Evolutionary conservation across 2,888 invertebrate genomes (phyloP), one percentile per base, ranked within the genome.

Genomic region (Tetanocera ferruginea): DNA sequence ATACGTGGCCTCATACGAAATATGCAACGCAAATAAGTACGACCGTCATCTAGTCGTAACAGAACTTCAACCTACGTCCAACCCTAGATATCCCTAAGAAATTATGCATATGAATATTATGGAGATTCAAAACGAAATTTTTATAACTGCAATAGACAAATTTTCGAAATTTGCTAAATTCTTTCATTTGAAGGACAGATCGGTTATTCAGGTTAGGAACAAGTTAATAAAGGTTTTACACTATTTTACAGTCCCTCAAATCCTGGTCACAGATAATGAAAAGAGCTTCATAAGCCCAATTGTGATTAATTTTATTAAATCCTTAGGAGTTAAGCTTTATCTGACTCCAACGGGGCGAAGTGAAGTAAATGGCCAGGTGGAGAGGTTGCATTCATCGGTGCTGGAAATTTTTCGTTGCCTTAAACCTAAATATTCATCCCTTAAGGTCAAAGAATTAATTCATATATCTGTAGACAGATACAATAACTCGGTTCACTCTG

Each of bases 401-500:
- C 73, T 81, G 0, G 80, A 82, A 62, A 80, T 83, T 9, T 70
- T 78, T 5, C 71, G 81, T 11, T 82, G 82, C 14, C 76, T 83
- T 8, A 75, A 72, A 8, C 62, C 17, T 5, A 80, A 81, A 76
- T 64, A 74, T 5, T 28, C n/a, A 4, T 74, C 79, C 17, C 52
- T 76, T 0, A 62, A 43, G 8, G 8, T 76, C 2, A 77, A 67
- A 8, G 79, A 80, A 57, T 17, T 79, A 3, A 19, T 81, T 0
- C 34, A 78, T 11, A 74, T 80, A 0, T 28, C 80, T 2, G 81
- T 81, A 0, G 82, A 82, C 23, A 62, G 82, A 5, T 82, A 82
- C 23, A 83, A 82, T 43, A 83, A 80, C 67, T 69, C 80, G 0
- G 57, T 82, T 14, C 80, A 82, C 14, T 82, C 82, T 0, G 81